Percentiles rank a stretch among this genome's conserved stretches.
phyloP scores from a whole-genome alignment of 2,113 vertebrate genomes.

The Sterna hirundo region DNA sequence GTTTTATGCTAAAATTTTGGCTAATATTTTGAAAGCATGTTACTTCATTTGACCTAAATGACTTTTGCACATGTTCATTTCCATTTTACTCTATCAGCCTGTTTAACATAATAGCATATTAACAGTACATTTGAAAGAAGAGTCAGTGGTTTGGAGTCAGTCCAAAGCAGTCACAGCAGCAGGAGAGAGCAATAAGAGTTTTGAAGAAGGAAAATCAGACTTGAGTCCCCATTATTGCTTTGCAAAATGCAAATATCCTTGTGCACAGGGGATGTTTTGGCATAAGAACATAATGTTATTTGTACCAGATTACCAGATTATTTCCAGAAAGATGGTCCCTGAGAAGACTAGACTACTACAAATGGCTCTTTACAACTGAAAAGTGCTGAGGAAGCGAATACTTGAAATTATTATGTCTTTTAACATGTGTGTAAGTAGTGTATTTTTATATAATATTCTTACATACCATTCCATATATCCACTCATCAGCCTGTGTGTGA shows the following conservation, averaged over 20 bases:
- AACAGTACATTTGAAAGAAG: conserved; percentile 63
- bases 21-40: conserved; percentile 68
- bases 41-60: conserved; percentile 68
- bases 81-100: conserved; percentile 57
- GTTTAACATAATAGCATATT: conserved; percentile 67
- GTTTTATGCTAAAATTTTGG: conserved; percentile 66
- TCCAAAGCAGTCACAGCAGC: conserved; percentile 62
- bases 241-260: conserved; percentile 42
- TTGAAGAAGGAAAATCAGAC: conserved; percentile 42
- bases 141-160: conserved; percentile 61
- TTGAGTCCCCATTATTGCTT: conserved; percentile 8
- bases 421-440: neutral
- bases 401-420: neutral
- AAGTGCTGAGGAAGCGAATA: conserved; percentile 5
- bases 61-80: conserved; percentile 66
- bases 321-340: conserved; percentile 35
- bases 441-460: neutral
- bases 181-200: conserved; percentile 53
- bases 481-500: neutral
- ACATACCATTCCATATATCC: neutral
- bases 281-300: neutral
- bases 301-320: conserved; percentile 49
- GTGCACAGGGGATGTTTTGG: neutral
- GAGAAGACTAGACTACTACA: neutral
- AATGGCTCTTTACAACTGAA: neutral